Evolutionary conservation across 2,113 vertebrate species (phyloP).

Genomic region (Paradoxurus hermaphroditus): DNA sequence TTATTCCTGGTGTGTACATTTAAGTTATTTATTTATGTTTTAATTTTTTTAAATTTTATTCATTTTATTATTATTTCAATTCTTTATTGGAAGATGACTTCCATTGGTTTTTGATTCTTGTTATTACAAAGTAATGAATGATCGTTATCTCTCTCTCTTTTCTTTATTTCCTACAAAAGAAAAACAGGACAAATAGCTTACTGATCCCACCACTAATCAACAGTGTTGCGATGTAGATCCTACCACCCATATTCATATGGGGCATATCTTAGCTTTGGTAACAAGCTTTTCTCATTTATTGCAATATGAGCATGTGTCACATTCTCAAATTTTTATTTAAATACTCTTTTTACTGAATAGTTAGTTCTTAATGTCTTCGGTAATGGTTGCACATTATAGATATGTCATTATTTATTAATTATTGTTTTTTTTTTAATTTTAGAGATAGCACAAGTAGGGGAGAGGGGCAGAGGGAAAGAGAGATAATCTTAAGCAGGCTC

Average conservation of each 20-base stretch:
- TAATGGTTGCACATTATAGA: neutral
- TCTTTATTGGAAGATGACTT: neutral
- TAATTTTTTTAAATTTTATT: neutral
- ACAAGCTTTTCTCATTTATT: neutral
- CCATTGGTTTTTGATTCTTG: neutral
- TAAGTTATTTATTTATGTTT: neutral
- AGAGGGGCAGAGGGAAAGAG: no score
- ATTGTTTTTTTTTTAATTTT: no score
- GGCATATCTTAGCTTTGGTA: neutral
- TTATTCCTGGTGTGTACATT: neutral
- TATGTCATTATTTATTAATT: neutral
- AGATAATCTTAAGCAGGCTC: no score
- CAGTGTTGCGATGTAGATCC: no score
- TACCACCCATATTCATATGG: neutral
- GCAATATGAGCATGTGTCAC: neutral
- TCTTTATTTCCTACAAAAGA: neutral
- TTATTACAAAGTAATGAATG: neutral
- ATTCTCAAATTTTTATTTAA: neutral
- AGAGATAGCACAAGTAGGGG: no score
- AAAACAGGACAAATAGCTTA: neutral
- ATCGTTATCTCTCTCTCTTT: neutral
- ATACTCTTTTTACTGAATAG: neutral
- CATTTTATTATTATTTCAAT: neutral
- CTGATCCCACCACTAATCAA: neutral
- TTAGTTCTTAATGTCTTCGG: neutral